Conservation (phyloP, 2,113 vertebrate genomes). For the Tringa solitaria region DNA sequence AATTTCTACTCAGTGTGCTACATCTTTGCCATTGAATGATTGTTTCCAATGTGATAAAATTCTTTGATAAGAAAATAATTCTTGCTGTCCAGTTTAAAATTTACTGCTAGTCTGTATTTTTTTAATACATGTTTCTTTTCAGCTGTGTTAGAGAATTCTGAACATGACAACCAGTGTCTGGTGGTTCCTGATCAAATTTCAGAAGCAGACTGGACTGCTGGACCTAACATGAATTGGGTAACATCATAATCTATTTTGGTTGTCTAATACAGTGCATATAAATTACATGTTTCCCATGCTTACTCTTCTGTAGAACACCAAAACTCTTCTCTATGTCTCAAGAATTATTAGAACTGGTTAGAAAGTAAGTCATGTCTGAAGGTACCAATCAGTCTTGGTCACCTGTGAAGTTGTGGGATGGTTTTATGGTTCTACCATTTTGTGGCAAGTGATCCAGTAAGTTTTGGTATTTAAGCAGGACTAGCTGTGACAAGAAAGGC, state of each 20-base stretch:
- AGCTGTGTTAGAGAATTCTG: conserved; percentile 68
- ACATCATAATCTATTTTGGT: neutral
- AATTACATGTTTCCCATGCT: neutral
- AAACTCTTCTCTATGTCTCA: neutral
- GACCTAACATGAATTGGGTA: conserved; percentile 67
- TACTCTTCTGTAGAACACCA: neutral
- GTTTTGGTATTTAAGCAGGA: neutral
- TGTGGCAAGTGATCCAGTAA: neutral
- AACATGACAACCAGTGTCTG: neutral
- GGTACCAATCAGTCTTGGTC: neutral
- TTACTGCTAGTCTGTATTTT: neutral
- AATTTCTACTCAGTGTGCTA: neutral
- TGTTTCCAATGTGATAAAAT: neutral
- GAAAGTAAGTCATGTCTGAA: neutral
- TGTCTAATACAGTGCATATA: neutral
- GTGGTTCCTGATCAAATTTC: conserved; percentile 3
- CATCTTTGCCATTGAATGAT: neutral
- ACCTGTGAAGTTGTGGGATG: neutral
- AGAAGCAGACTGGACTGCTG: conserved; percentile 69
- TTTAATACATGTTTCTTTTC: neutral
- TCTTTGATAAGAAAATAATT: neutral
- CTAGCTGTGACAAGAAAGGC: neutral
- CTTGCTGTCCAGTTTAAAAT: neutral
- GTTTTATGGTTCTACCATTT: neutral
- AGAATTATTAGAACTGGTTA: neutral